phyloP scores from a whole-genome alignment of 2,888 invertebrate species.

The Athalia circularis region DNA sequence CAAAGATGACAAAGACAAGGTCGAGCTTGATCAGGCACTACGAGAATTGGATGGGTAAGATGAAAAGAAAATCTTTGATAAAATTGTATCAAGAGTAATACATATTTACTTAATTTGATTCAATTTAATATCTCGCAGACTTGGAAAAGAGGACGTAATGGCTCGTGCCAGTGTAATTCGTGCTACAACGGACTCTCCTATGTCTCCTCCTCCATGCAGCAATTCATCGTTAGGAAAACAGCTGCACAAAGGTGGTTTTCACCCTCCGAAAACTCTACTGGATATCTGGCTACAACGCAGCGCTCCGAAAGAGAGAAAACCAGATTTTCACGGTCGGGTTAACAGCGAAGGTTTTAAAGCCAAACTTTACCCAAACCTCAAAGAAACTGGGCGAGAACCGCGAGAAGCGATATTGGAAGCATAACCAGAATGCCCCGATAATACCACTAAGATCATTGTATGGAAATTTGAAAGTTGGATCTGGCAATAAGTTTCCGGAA shows the following conservation, averaged over 20 bases:
- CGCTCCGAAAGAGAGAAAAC: slow-evolving; percentile 75
- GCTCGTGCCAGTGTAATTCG: slow-evolving; percentile 79
- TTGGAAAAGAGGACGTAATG: slow-evolving; percentile 70
- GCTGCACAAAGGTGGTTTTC: slow-evolving; percentile 67
- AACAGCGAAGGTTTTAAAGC: slow-evolving; percentile 78
- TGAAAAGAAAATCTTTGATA: neutral
- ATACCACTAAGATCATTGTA: slow-evolving; percentile 67
- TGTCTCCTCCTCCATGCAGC: slow-evolving; percentile 83
- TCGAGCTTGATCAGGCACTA: slow-evolving; percentile 79
- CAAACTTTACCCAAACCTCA: slow-evolving; percentile 85
- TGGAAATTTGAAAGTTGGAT: neutral
- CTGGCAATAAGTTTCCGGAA: too few relatives aligned
- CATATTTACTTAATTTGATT: slow-evolving; percentile 53
- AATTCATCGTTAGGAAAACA: slow-evolving; percentile 65
- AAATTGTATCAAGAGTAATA: neutral
- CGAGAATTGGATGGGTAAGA: slow-evolving; percentile 77
- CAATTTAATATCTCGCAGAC: slow-evolving; percentile 70
- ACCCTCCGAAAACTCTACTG: slow-evolving; percentile 77
- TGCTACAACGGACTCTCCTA: slow-evolving; percentile 90
- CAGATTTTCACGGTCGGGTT: slow-evolving; percentile 79
- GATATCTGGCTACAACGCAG: slow-evolving; percentile 81
- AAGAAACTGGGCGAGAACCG: slow-evolving; percentile 73
- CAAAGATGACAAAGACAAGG: slow-evolving; percentile 78
- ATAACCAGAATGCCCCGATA: neutral
- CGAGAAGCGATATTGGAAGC: slow-evolving; percentile 70